Conservation (phyloP, 2,888 invertebrate genomes). For the Chloromyia formosa region DNA sequence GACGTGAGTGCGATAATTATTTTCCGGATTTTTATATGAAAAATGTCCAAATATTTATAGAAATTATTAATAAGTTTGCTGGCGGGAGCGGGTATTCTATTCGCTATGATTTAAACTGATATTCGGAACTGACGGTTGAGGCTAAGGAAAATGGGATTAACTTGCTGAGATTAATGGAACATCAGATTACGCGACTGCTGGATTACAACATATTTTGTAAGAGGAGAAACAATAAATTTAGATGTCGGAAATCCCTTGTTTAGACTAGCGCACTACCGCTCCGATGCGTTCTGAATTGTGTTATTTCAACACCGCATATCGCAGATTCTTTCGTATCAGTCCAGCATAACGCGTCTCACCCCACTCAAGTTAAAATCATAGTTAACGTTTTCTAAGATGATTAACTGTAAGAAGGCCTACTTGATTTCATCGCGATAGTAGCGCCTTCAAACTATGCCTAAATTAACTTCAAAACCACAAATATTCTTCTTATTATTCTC, state of each 20-base stretch:
- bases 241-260: constrained; percentile 6
- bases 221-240: background rate
- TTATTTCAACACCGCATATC: too few species aligned
- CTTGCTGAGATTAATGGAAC: constrained; percentile 4
- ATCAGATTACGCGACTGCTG: background rate
- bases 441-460: constrained; percentile 12
- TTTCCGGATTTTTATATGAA: constrained; percentile 46
- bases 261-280: constrained; percentile 17
- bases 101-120: too few species aligned
- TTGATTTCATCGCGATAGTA: constrained; percentile 17
- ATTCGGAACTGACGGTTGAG: too few species aligned
- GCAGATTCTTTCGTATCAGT: too few species aligned
- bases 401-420: too few species aligned
- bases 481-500: constrained; percentile 24
- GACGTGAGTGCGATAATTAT: constrained; percentile 46
- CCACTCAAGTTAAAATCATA: too few species aligned
- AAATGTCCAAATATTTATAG: constrained; percentile 49
- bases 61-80: constrained; percentile 48
- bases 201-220: background rate
- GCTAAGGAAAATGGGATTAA: background rate
- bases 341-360: too few species aligned
- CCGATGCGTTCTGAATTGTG: background rate
- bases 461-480: constrained; percentile 33
- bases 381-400: too few species aligned
- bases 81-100: background rate